A percentile compares a stretch with the other conserved stretches of the same genome.
Conservation (phyloP, 2,113 vertebrate genomes). For the Haliaeetus leucogaster region DNA sequence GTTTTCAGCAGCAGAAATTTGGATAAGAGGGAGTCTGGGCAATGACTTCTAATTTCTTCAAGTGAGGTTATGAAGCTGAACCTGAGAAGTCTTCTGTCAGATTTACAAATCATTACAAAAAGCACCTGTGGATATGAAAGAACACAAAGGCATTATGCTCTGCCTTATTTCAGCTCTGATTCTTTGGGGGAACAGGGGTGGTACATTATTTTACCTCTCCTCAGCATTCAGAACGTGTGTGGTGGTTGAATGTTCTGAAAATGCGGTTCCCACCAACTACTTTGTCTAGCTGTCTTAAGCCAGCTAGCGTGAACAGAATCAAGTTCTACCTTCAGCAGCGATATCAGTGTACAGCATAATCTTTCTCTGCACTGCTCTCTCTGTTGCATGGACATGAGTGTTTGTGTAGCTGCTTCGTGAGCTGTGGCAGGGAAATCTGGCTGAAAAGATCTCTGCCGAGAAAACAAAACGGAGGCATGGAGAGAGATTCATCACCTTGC, state of each 20-base stretch:
- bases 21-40: neutral
- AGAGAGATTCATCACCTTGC: neutral
- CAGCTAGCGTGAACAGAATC: no score
- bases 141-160: neutral
- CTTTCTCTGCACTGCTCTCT: neutral
- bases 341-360: fast-evolving
- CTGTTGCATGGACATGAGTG: fast-evolving
- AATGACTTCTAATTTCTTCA: neutral
- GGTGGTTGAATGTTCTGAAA: neutral
- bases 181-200: no score
- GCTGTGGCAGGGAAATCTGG: neutral
- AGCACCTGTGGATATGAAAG: neutral
- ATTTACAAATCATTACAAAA: neutral
- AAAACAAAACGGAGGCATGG: neutral
- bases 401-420: neutral
- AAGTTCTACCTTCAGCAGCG: neutral
- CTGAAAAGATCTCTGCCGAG: neutral
- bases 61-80: neutral
- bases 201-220: neutral
- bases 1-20: neutral
- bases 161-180: neutral
- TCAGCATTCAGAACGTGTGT: neutral
- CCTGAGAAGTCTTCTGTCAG: neutral
- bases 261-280: neutral
- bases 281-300: neutral